Evolutionary conservation across 92 coral and sea anemone species (phyloP), one percentile per base, ranked within the genome.

Genomic region (Epizoanthus rinbou): DNA sequence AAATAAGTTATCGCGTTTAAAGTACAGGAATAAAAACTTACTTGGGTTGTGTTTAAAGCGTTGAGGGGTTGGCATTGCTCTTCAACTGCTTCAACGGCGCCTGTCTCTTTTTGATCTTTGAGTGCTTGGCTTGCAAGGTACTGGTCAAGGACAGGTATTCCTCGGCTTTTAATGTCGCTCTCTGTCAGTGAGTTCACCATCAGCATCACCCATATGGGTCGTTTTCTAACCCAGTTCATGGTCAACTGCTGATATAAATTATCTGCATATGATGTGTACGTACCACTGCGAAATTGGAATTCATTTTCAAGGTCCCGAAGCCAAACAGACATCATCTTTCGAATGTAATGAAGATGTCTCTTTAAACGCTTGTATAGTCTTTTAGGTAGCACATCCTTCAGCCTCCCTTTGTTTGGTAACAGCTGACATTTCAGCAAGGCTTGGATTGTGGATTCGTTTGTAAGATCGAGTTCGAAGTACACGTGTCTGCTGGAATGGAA

Each of bases 151-250:
- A 93, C 98, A 8, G 98, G 93, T 35, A 91, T 91, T n/a, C 95
- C 95, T 64, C 91, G 86, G 47, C 79, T 94, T 74, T 88, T 96
- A 6, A 91, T 94, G 67, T 96, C 99, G 76, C 97, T 91, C 65
- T 94, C 98, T 41, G 98, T 91, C 54, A 96, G 85, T 37, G 98
- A 92, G 84, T 96, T 96, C 11, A 96, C 92, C 96, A 96, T 78
- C 35, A 96, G 85, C 99, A 96, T 96, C 4, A 94, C 87, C 99
- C 99, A 96, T 81, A 96, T 96, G 1, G 99, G 99, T 60, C 99
- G 90, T 78, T 96, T 96, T 66, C 83, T 84, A 57, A 87, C 74
- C 99, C 99, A 96, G 86, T 96, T 90, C 72, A 88, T 88, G 16
- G 99, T 96, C 87, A 96, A 82, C 56, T 89, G 90, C 83, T 90